Conservation (phyloP, 2,888 invertebrate genomes). For the Prenolepis imparis region DNA sequence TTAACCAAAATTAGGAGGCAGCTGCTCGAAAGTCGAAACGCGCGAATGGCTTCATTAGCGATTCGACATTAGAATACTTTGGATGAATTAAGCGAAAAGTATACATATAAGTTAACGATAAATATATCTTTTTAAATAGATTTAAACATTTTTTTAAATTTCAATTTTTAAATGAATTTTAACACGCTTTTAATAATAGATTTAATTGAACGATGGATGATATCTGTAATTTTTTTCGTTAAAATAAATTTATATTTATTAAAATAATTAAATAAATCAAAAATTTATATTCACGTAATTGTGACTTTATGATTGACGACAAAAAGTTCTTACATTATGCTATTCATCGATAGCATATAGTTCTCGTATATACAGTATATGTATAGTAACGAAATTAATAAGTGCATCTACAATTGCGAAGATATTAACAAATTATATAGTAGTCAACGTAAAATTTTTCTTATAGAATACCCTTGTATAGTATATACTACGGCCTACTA, state of each 20-base stretch:
- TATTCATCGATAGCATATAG: neutral
- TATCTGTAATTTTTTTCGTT: neutral
- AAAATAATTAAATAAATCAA: neutral
- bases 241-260: neutral
- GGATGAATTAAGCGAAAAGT: neutral
- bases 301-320: neutral
- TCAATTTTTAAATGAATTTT: neutral
- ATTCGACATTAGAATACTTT: neutral
- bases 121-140: neutral
- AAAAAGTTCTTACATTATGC: neutral
- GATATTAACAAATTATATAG: slow-evolving; percentile 19
- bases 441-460: slow-evolving; percentile 22
- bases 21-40: neutral
- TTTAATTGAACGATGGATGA: neutral
- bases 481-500: slow-evolving; percentile 11
- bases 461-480: neutral
- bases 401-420: neutral
- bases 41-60: neutral
- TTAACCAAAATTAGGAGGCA: neutral
- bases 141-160: neutral
- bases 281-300: neutral
- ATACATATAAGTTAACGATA: neutral
- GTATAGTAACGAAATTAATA: slow-evolving; percentile 8
- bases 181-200: neutral
- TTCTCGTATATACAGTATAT: neutral